Base-by-base conservation (phyloP, 2,888 invertebrate species). In the Dynastes maya region DNA sequence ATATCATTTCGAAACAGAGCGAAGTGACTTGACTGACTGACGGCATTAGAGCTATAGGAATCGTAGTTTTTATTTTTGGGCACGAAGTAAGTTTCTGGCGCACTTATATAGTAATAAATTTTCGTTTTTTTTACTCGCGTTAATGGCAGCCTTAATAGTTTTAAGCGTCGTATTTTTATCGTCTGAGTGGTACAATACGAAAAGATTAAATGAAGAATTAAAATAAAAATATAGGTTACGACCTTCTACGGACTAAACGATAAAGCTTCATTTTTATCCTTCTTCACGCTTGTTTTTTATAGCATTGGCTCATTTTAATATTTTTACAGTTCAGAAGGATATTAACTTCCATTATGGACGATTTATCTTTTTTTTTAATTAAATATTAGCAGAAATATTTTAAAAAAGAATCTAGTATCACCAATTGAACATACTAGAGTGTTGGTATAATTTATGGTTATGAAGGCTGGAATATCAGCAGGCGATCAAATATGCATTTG, bases 1-100 rank as follows among this genome's bases (percentile, higher is more conserved):
- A 58, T 71, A 71, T 71, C 71, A 71, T 71, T 71, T 58, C 37
- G 27, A 37, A 71, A 55, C 71, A 51, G n/a, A 32, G 32, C 32
- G 32, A 32, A 32, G 32, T 32, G 32, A 37, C 16, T 32, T 58
- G 71, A 58, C 71, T 37, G 55, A 37, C 16, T 55, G 37, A 22
- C 67, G 67, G 45, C 16, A 61, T 11, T 4, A 68, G 53, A 0
- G 16, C n/a, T 51, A 2, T 51, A n/a, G 27, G 67, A 67, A 49
- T 68, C 27, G 45, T 22, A 55, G 22, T 45, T 68, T 71, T 55
- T 55, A 71, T 55, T 71, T 55, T 71, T 71, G 37, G 70, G 70
- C 16, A n/a, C 32, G 53, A 70, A 70, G 32, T 53, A 16, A 32
- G n/a, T 58, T 71, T 71, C 37, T 71, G 55, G 71, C 71, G 16